A percentile compares a stretch with the other conserved stretches of the same genome.
Conservation (phyloP, 2,797 vertebrate species). For the Lacerta bilineata region DNA sequence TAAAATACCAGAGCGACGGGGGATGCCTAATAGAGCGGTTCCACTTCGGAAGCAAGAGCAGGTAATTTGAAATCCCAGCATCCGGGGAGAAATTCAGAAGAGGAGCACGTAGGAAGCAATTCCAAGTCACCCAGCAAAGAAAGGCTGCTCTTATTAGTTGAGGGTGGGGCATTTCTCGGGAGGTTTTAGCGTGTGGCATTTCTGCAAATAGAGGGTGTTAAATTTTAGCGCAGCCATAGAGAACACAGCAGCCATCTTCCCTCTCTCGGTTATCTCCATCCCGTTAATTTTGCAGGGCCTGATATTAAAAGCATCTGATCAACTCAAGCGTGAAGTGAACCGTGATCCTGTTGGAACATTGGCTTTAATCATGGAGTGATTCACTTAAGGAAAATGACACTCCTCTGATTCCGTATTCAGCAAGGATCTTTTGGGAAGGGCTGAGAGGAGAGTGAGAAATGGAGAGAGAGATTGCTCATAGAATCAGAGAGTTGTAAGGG, state of each 20-base stretch:
- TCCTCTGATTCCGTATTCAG: neutral
- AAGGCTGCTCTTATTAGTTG: neutral
- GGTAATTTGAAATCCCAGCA: neutral
- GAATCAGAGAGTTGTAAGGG: no score
- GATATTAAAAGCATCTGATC: neutral
- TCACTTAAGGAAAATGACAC: neutral
- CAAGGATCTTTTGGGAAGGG: neutral
- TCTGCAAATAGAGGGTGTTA: neutral
- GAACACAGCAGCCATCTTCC: neutral
- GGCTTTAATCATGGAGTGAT: neutral
- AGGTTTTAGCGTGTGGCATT: neutral
- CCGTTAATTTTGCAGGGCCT: neutral
- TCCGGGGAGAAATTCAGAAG: neutral
- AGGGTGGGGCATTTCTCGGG: neutral
- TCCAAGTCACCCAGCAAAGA: neutral
- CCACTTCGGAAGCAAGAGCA: no score
- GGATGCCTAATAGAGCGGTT: neutral
- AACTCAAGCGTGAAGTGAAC: neutral
- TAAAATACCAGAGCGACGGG: no score
- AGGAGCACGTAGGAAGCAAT: neutral
- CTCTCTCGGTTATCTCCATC: neutral
- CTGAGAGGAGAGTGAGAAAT: neutral
- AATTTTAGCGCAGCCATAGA: neutral
- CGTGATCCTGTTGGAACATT: neutral
- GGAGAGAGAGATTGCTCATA: neutral